Percentiles rank a stretch among this genome's conserved stretches.
These are phyloP conservation scores for Mycteria americana DNA, from an alignment of 2,797 vertebrate genomes.

Conservation along the genomic window DNA sequence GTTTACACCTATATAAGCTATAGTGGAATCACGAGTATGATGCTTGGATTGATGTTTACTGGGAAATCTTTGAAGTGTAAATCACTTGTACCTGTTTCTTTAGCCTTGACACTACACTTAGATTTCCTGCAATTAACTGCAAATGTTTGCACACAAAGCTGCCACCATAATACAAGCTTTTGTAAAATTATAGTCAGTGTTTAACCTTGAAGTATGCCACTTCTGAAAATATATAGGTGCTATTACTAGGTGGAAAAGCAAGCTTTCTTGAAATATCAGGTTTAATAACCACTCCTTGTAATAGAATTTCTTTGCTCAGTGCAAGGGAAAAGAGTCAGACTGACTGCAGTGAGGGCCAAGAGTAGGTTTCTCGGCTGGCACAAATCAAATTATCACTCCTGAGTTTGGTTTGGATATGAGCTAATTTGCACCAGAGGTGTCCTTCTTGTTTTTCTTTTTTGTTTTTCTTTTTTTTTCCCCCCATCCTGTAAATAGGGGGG, in stretches of 20 bases:
- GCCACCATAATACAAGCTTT: neutral
- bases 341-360: neutral
- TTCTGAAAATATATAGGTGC: neutral
- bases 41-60: neutral
- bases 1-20: neutral
- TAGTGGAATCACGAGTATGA: neutral
- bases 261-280: neutral
- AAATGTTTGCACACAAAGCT: neutral
- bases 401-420: neutral
- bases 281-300: neutral
- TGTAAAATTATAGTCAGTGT: neutral
- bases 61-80: conserved; percentile 16
- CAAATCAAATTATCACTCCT: neutral
- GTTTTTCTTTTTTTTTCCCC: fast-evolving
- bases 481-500: neutral
- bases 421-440: neutral
- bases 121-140: conserved; percentile 17
- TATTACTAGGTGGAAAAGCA: neutral
- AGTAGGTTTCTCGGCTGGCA: neutral
- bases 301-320: neutral
- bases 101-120: neutral
- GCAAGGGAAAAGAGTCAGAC: neutral
- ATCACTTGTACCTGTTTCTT: neutral
- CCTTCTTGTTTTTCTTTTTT: neutral
- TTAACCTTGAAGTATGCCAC: conserved; percentile 12